phyloP scores from a whole-genome alignment of 2,888 invertebrate species.

The Koerneria pararmatus region DNA sequence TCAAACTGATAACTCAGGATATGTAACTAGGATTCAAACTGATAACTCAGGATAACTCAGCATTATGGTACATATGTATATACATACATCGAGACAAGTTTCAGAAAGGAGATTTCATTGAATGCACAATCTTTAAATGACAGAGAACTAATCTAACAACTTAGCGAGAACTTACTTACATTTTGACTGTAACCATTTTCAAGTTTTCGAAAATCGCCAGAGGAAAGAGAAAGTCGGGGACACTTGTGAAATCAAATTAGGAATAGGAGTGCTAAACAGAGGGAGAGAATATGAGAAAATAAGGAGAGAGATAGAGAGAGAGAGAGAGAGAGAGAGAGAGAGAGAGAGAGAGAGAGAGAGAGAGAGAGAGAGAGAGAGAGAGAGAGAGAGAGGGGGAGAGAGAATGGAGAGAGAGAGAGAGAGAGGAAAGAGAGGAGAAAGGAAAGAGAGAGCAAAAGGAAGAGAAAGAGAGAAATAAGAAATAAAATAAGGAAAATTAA shows the following conservation, averaged over 20 bases:
- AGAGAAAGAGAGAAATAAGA: neutral
- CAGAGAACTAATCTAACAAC: no score
- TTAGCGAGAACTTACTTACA: no score
- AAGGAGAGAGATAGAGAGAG: neutral
- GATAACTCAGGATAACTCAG: no score
- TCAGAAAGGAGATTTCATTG: no score
- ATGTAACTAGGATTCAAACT: no score
- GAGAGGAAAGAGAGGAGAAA: neutral
- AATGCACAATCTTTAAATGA: no score
- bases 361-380: conserved; percentile 10
- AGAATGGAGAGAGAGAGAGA: conserved; percentile 12
- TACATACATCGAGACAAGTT: no score
- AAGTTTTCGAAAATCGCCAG: neutral
- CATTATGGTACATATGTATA: no score
- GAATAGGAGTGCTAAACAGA: no score
- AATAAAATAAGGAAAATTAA: neutral
- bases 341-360: neutral
- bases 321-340: neutral
- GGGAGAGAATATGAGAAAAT: neutral
- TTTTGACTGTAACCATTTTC: no score
- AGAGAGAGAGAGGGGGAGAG: conserved; percentile 1
- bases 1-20: no score
- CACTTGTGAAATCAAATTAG: neutral
- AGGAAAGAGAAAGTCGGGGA: neutral
- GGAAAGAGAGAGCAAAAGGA: neutral